A percentile compares a stretch with the other conserved stretches of the same genome.
Conservation (phyloP, 1,140 invertebrate genomes). For the Drosophila baimaii region DNA sequence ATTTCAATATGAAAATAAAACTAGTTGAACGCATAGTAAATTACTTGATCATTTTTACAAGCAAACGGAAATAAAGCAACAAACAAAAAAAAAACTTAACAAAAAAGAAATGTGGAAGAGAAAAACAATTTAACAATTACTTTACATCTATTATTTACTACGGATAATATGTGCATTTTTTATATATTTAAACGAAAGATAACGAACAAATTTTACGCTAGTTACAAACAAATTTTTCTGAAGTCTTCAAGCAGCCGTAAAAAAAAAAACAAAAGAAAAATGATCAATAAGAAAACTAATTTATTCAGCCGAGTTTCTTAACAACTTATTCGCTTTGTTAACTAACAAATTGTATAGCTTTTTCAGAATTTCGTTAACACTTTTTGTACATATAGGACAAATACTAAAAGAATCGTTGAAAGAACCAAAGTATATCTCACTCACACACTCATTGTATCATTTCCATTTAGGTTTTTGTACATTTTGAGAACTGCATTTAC, state of each 20-base stretch:
- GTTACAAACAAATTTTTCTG: conserved; percentile 52
- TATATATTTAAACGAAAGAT: conserved; percentile 55
- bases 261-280: conserved; percentile 21
- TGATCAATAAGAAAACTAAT: conserved; percentile 41
- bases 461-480: conserved; percentile 70
- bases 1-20: conserved; percentile 48
- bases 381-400: conserved; percentile 60
- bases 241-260: conserved; percentile 56
- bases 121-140: conserved; percentile 43
- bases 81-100: conserved; percentile 22
- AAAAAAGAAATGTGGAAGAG: neutral
- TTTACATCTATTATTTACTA: conserved; percentile 58
- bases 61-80: conserved; percentile 34
- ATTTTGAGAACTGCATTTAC: conserved; percentile 75
- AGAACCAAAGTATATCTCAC: conserved; percentile 58
- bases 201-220: conserved; percentile 51
- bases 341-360: conserved; percentile 68
- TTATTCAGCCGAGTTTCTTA: conserved; percentile 63
- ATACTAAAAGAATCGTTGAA: conserved; percentile 52
- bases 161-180: conserved; percentile 61
- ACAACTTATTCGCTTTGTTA: conserved; percentile 62
- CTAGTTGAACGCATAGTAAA: conserved; percentile 65
- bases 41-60: conserved; percentile 57
- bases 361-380: conserved; percentile 67
- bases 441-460: conserved; percentile 54